Percentiles rank a stretch among this genome's conserved stretches.
Conservation (phyloP, 2,113 vertebrate species). For the Callopanchax toddi region DNA sequence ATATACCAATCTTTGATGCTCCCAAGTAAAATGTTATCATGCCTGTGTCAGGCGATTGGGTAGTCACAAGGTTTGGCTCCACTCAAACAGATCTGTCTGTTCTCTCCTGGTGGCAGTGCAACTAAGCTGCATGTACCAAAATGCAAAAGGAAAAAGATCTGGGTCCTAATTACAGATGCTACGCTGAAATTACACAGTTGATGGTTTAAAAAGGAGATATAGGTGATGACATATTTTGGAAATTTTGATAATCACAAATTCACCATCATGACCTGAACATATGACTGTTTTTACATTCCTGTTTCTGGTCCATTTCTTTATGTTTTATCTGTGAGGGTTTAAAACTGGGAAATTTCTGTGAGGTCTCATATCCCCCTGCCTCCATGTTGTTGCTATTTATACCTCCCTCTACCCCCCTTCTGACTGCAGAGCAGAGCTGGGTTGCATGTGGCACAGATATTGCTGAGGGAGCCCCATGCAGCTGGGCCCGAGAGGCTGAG, state of each 20-base stretch:
- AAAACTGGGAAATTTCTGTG: slow-evolving; percentile 39
- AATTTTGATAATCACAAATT: slow-evolving; percentile 37
- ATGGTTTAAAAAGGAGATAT: slow-evolving; percentile 28
- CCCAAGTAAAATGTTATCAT: slow-evolving; percentile 63
- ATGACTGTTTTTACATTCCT: slow-evolving; percentile 11
- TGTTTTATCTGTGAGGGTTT: slow-evolving; percentile 6
- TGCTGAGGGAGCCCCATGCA: slow-evolving; percentile 50
- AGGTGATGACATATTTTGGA: slow-evolving; percentile 34
- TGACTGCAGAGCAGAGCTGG: slow-evolving; percentile 50
- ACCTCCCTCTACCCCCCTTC: slow-evolving; percentile 16
- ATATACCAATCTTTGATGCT: slow-evolving; percentile 60
- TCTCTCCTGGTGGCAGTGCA: slow-evolving; percentile 21
- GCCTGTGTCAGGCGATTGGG: slow-evolving; percentile 61
- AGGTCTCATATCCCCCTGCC: slow-evolving; percentile 37
- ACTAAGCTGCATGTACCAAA: slow-evolving; percentile 36
- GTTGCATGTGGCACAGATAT: slow-evolving; percentile 67
- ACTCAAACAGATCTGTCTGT: slow-evolving; percentile 49
- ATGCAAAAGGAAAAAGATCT: slow-evolving; percentile 37
- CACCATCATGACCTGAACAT: background rate
- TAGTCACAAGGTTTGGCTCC: slow-evolving; percentile 60
- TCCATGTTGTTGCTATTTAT: slow-evolving; percentile 69
- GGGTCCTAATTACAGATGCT: slow-evolving; percentile 28
- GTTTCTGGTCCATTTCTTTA: slow-evolving; percentile 4
- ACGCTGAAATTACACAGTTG: slow-evolving; percentile 26
- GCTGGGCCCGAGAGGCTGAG: slow-evolving; percentile 48